These are phyloP conservation scores for Colius striatus DNA, from an alignment of 2,113 vertebrate species.

Conservation along the genomic window DNA sequence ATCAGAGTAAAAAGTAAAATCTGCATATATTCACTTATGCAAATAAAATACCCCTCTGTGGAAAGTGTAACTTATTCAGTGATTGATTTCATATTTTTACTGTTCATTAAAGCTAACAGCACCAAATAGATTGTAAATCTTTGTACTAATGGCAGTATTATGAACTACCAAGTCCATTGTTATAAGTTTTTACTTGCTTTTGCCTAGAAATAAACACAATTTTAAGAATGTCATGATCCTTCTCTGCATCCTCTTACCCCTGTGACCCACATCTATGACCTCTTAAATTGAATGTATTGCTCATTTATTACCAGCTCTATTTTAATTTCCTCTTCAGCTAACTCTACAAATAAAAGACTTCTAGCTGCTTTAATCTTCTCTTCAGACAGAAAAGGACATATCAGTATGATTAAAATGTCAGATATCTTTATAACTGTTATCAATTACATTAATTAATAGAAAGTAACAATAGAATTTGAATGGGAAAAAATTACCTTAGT, in stretches of 20 bases:
- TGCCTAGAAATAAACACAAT: not conserved
- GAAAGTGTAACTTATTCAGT: not conserved
- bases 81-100: not conserved
- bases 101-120: not conserved
- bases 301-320: conserved; percentile 54
- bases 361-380: conserved; percentile 73
- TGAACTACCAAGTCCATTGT: not conserved
- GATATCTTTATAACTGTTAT: conserved; percentile 74
- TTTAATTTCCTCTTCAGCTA: conserved; percentile 72
- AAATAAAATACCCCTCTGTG: not conserved
- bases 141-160: not conserved
- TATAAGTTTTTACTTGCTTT: not conserved
- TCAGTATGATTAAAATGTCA: conserved; percentile 78
- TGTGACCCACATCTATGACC: conserved; percentile 28
- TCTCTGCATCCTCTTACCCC: not conserved
- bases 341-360: conserved; percentile 67
- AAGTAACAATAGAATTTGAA: conserved; percentile 63
- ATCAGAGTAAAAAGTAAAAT: not conserved
- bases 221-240: not conserved
- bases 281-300: conserved; percentile 36
- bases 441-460: conserved; percentile 80
- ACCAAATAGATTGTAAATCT: not conserved
- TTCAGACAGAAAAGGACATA: conserved; percentile 73
- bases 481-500: conserved; percentile 38
- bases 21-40: rapidly evolving